These are phyloP conservation scores for Rafetus swinhoei DNA, from an alignment of 2,113 vertebrate species.

Conservation along the genomic window DNA sequence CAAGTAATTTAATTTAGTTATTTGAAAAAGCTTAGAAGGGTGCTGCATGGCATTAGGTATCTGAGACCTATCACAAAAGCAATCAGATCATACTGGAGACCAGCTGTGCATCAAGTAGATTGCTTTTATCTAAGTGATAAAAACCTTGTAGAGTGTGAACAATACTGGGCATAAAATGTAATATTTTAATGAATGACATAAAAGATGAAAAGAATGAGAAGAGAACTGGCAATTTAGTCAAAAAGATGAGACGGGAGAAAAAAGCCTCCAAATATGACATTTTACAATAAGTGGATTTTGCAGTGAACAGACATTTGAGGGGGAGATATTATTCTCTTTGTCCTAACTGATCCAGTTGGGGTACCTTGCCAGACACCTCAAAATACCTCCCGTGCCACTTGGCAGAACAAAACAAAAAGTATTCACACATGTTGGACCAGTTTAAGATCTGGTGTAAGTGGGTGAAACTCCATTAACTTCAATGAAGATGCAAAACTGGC, in stretches of 20 bases:
- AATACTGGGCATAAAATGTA: conserved; percentile 62
- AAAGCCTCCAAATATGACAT: conserved; percentile 37
- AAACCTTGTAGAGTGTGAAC: conserved; percentile 76
- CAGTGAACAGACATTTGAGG: conserved; percentile 46
- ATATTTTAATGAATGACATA: conserved; percentile 73
- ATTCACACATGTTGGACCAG: not conserved
- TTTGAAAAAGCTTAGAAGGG: conserved; percentile 20
- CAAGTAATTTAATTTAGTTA: conserved; percentile 63
- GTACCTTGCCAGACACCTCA: conserved; percentile 24
- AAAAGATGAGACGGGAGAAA: not conserved
- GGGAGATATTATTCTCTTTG: conserved; percentile 6
- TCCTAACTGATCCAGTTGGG: conserved; percentile 42
- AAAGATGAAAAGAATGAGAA: conserved; percentile 60
- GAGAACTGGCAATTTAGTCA: conserved; percentile 57
- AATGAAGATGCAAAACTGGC: conserved; percentile 42
- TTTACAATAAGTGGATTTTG: conserved; percentile 47
- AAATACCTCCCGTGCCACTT: not conserved
- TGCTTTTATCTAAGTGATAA: conserved; percentile 77
- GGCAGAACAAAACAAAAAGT: not conserved
- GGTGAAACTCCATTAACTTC: conserved; percentile 61
- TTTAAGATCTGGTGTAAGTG: conserved; percentile 14
- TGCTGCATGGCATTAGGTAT: conserved; percentile 51
- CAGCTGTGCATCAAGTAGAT: conserved; percentile 71
- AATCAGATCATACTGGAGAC: conserved; percentile 65
- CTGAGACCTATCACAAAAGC: conserved; percentile 61